These are phyloP conservation scores for Neodontobutis hainanensis DNA, from an alignment of 2,113 vertebrate species.

Conservation along the genomic window DNA sequence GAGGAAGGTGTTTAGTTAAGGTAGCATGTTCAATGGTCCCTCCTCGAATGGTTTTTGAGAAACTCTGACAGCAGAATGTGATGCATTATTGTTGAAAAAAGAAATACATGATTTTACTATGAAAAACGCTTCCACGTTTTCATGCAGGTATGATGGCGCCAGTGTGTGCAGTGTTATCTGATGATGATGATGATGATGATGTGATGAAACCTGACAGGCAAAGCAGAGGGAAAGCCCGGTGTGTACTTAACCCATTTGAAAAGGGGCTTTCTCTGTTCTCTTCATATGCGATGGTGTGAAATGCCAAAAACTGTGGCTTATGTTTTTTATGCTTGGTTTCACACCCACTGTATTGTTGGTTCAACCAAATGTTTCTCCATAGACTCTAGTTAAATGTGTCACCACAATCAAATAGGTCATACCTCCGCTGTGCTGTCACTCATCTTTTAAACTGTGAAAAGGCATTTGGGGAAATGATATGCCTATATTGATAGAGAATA, in stretches of 20 bases:
- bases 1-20: neutral
- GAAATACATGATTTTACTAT: neutral
- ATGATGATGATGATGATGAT: no score
- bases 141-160: neutral
- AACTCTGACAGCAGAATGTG: slow-evolving; percentile 7
- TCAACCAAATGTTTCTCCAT: neutral
- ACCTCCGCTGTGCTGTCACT: neutral
- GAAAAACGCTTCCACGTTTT: neutral
- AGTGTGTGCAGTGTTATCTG: neutral
- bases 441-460: neutral
- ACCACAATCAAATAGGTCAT: neutral
- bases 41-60: neutral
- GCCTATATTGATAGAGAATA: neutral
- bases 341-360: neutral
- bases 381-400: slow-evolving; percentile 9
- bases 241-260: slow-evolving; percentile 23
- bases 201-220: slow-evolving; percentile 10
- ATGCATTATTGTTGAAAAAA: neutral
- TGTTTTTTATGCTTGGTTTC: slow-evolving; percentile 5
- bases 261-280: slow-evolving; percentile 6
- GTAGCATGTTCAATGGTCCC: neutral
- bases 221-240: neutral
- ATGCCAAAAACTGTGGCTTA: neutral
- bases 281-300: neutral
- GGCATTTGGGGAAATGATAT: neutral